phyloP scores from a whole-genome alignment of 2,113 vertebrate species.

The Myiopsitta monachus region DNA sequence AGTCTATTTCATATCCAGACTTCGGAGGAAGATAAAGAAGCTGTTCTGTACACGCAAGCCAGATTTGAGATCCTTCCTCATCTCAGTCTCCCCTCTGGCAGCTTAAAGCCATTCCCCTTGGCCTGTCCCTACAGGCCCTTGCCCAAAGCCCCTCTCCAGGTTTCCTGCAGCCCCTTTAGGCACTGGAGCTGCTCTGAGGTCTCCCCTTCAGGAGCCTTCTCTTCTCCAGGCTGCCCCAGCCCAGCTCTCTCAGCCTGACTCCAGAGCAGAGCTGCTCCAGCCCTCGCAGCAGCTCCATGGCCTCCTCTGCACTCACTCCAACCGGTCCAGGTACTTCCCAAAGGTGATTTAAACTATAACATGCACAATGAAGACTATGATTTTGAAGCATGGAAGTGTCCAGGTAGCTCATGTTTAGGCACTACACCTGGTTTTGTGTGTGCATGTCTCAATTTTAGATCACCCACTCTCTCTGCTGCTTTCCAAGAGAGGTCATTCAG shows the following conservation, averaged over 20 bases:
- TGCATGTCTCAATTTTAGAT: background rate
- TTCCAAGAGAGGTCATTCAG: background rate
- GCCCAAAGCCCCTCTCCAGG: background rate
- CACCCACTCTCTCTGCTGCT: background rate
- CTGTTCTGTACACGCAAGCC: background rate
- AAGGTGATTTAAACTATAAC: background rate
- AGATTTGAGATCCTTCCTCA: background rate
- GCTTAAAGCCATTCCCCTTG: background rate
- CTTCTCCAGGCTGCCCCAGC: no score
- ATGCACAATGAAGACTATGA: rapidly evolving
- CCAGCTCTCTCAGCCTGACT: background rate
- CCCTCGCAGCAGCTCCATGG: background rate
- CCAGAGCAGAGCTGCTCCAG: background rate
- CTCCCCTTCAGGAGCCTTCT: no score
- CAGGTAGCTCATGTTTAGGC: background rate
- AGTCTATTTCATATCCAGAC: background rate
- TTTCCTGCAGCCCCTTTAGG: no score
- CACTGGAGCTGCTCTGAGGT: no score
- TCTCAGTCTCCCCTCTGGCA: background rate
- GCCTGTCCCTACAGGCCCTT: background rate
- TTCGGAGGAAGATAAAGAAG: background rate
- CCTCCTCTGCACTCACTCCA: background rate
- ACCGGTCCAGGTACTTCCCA: background rate
- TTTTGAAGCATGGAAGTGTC: background rate
- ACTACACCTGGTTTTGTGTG: background rate